phyloP scores from a whole-genome alignment of 2,888 invertebrate species.

The Drosophila paracracens region DNA sequence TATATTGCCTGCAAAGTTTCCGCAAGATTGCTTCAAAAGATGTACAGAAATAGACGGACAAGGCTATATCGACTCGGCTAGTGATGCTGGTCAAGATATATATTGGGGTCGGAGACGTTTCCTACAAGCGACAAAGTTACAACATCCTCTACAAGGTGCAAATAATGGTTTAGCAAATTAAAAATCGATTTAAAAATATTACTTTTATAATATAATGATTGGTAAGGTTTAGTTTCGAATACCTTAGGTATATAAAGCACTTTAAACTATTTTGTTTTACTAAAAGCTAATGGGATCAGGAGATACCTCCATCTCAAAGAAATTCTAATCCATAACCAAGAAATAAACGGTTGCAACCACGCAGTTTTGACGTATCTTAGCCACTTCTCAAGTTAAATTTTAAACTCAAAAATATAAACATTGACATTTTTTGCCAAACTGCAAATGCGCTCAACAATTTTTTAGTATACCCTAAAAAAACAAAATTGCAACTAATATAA shows the following conservation, averaged over 20 bases:
- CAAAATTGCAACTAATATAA: constrained; percentile 42
- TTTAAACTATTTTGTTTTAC: neutral
- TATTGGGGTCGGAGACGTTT: neutral
- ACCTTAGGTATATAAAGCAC: too few species aligned
- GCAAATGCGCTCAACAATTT: neutral
- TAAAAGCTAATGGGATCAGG: neutral
- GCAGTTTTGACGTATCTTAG: neutral
- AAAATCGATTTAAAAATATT: neutral
- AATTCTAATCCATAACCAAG: neutral
- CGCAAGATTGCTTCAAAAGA: neutral
- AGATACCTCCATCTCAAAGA: neutral
- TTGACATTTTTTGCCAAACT: neutral
- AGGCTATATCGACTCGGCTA: neutral
- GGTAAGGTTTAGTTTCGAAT: too few species aligned
- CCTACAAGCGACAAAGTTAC: neutral
- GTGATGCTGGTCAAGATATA: neutral
- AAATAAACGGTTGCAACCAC: neutral
- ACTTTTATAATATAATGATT: neutral
- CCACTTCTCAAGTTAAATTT: neutral
- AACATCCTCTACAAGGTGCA: neutral
- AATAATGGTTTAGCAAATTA: neutral
- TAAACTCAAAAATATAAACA: neutral
- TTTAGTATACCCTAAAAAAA: constrained; percentile 16
- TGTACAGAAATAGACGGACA: neutral
- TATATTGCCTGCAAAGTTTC: too few species aligned